Evolutionary conservation across 2,797 vertebrate genomes (phyloP).

Genomic region (Florisuga fusca): DNA sequence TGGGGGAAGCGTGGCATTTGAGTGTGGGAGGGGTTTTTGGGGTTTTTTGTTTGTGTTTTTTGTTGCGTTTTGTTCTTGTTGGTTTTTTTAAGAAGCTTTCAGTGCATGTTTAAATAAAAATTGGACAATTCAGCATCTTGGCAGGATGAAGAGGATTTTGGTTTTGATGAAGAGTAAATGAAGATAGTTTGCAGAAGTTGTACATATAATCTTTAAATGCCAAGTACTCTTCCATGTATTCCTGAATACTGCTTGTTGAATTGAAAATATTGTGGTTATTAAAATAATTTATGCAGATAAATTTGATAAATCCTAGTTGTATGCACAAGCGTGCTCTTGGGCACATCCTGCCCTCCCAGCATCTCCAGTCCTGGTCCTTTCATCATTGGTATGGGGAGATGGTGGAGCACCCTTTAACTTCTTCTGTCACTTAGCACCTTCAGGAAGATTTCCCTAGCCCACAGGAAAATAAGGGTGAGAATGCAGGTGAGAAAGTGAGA

Average conservation of each 20-base stretch:
- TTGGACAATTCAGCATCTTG: background rate
- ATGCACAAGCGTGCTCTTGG: background rate
- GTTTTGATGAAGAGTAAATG: background rate
- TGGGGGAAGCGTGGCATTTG: background rate
- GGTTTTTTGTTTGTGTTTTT: background rate
- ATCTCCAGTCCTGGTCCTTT: background rate
- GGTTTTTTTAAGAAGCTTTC: background rate
- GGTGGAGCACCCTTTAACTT: background rate
- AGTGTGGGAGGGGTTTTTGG: background rate
- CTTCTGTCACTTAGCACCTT: background rate
- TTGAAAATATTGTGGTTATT: constrained; percentile 29
- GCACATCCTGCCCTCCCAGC: background rate
- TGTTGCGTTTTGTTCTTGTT: too few relatives aligned
- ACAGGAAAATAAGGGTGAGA: background rate
- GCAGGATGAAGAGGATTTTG: background rate
- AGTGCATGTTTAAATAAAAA: background rate
- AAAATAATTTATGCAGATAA: background rate
- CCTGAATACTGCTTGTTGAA: background rate
- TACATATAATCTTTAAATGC: background rate
- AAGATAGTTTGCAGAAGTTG: background rate
- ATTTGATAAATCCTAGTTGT: background rate
- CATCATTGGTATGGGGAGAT: background rate
- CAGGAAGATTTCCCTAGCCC: background rate
- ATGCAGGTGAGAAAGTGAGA: background rate
- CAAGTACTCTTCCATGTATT: background rate